phyloP scores from a whole-genome alignment of 2,888 invertebrate species.

The Netelia inedita region DNA sequence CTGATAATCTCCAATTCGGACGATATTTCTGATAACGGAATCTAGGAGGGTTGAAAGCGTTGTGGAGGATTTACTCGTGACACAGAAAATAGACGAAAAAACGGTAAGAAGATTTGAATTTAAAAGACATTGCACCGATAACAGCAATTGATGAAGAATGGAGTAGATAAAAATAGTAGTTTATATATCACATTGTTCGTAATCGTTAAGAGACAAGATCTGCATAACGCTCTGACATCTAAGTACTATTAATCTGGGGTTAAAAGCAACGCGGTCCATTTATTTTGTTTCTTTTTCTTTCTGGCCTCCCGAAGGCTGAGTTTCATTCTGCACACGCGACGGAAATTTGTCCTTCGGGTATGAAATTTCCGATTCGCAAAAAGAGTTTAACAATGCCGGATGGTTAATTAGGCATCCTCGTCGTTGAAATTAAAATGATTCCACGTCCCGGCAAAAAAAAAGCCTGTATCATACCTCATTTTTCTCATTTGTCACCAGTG shows the following conservation, averaged over 20 bases:
- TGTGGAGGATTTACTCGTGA: conserved; percentile 24
- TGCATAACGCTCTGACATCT: conserved; percentile 67
- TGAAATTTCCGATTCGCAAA: conserved; percentile 35
- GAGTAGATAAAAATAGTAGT: conserved; percentile 69
- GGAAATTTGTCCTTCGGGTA: background rate
- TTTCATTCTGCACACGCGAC: conserved; percentile 35
- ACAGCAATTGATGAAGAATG: conserved; percentile 66
- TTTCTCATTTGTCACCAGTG: background rate
- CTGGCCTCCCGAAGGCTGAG: conserved; percentile 68
- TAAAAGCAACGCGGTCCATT: conserved; percentile 69
- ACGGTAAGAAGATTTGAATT: conserved; percentile 27
- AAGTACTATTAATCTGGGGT: conserved; percentile 72
- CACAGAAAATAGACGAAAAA: conserved; percentile 35
- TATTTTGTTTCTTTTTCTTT: conserved; percentile 39
- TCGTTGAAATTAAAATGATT: conserved; percentile 6
- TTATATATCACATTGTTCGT: conserved; percentile 71
- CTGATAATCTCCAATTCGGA: conserved; percentile 9
- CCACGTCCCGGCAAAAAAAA: conserved; percentile 15
- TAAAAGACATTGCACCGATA: conserved; percentile 63
- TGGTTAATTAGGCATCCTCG: conserved; percentile 43
- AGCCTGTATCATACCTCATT: conserved; percentile 40
- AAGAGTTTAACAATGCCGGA: conserved; percentile 19
- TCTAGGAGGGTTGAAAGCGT: conserved; percentile 11
- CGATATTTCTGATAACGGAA: background rate
- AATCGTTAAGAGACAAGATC: conserved; percentile 66